Percentiles rank a stretch among this genome's conserved stretches.
phyloP scores from a whole-genome alignment of 2,113 vertebrate species.

The Scolopax mira region DNA sequence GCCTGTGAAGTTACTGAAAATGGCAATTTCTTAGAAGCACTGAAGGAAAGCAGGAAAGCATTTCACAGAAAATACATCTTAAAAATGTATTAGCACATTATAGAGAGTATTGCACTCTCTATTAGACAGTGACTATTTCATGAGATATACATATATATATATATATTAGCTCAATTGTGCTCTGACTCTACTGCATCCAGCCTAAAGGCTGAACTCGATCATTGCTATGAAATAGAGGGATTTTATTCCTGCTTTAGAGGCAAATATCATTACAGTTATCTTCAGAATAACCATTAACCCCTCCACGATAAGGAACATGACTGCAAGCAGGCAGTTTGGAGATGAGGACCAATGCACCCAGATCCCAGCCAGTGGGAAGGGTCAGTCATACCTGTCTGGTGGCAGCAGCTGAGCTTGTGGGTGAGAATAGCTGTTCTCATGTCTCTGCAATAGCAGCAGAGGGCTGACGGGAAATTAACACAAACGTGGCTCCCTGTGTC shows the following conservation, averaged over 20 bases:
- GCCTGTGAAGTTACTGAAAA: neutral
- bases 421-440: neutral
- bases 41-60: neutral
- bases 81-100: neutral
- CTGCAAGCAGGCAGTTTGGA: neutral
- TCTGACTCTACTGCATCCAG: neutral
- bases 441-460: neutral
- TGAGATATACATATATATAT: neutral
- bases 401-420: neutral
- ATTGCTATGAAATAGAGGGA: neutral
- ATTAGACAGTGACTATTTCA: neutral
- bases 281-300: neutral
- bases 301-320: neutral
- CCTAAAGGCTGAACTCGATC: neutral
- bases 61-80: constrained; percentile 4
- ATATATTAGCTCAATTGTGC: neutral
- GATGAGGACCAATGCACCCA: neutral
- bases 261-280: neutral
- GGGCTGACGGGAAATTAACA: neutral
- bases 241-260: neutral
- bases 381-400: neutral
- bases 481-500: neutral
- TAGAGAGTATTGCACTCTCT: neutral
- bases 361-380: neutral
- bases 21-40: neutral